Percentiles rank a stretch among this genome's conserved stretches.
Evolutionary conservation across 2,113 vertebrate genomes (phyloP).

Genomic region (Siniperca chuatsi): DNA sequence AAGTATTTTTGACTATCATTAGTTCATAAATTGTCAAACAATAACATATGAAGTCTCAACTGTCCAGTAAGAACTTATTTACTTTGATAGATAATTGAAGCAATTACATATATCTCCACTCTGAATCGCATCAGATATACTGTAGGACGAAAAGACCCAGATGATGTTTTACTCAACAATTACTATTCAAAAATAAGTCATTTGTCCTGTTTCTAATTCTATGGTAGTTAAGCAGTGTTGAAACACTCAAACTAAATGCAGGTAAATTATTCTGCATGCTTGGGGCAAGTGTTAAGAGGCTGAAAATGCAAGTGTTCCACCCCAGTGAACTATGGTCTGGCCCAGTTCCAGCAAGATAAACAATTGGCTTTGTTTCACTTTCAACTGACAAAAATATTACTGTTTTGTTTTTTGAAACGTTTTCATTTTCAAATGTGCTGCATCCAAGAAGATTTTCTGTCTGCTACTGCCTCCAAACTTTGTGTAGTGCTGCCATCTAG

Average conservation of each 20-base stretch:
- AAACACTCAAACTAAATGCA: neutral
- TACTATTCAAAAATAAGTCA: neutral
- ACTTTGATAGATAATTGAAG: neutral
- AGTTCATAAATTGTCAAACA: neutral
- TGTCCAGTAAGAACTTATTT: neutral
- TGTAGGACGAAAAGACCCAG: neutral
- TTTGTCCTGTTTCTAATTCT: neutral
- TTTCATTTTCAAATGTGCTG: constrained; percentile 28
- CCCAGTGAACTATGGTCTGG: constrained; percentile 2
- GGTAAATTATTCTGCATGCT: neutral
- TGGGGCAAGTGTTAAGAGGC: neutral
- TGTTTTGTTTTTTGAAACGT: neutral
- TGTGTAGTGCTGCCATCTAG: constrained; percentile 51
- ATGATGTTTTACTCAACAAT: neutral
- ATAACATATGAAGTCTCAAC: constrained; percentile 1
- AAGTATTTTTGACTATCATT: neutral
- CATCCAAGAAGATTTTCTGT: neutral
- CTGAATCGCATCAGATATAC: neutral
- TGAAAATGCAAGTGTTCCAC: neutral
- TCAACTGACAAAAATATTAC: constrained; percentile 1
- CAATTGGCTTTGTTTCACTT: neutral
- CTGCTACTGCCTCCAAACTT: neutral
- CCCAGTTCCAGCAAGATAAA: neutral
- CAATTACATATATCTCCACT: neutral
- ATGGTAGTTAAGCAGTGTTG: neutral